Percentiles rank a stretch among this genome's conserved stretches.
phyloP scores from a whole-genome alignment of 2,888 invertebrate genomes.

The Lochmaea capreae region DNA sequence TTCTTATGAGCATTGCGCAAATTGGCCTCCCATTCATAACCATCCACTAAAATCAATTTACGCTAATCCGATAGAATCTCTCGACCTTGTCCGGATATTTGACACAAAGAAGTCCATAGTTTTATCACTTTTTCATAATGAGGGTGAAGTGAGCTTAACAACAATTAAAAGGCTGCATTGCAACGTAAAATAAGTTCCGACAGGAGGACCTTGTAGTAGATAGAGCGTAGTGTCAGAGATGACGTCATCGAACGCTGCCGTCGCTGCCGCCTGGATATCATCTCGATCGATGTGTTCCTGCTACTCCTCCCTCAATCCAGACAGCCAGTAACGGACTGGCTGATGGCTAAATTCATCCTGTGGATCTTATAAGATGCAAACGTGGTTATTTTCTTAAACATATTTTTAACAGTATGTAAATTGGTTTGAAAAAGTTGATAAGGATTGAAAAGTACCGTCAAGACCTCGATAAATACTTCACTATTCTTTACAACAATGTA shows the following conservation, averaged over 20 bases:
- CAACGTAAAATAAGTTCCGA: constrained; percentile 39
- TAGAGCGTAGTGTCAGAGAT: constrained; percentile 58
- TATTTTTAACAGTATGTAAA: too few relatives aligned
- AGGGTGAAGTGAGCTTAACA: constrained; percentile 35
- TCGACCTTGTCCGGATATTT: constrained; percentile 18
- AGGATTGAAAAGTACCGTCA: too few relatives aligned
- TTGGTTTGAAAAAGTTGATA: too few relatives aligned
- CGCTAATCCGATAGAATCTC: constrained; percentile 5
- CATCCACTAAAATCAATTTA: constrained; percentile 20
- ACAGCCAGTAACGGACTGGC: constrained; percentile 46
- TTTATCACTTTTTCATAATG: constrained; percentile 18
- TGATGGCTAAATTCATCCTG: background rate
- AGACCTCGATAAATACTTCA: too few relatives aligned
- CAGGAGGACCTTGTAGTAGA: constrained; percentile 52
- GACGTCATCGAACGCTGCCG: constrained; percentile 57
- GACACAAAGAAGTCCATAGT: background rate
- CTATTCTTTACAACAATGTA: too few relatives aligned
- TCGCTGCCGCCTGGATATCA: constrained; percentile 45
- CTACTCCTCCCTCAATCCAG: constrained; percentile 54
- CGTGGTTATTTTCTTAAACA: too few relatives aligned
- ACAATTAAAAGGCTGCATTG: constrained; percentile 43
- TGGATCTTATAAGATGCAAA: constrained; percentile 12
- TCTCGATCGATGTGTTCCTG: constrained; percentile 53
- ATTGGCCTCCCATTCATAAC: constrained; percentile 15
- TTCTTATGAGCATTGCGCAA: background rate